Base-by-base conservation (phyloP, 1,140 invertebrate species). In the Drosophila repletoides region DNA sequence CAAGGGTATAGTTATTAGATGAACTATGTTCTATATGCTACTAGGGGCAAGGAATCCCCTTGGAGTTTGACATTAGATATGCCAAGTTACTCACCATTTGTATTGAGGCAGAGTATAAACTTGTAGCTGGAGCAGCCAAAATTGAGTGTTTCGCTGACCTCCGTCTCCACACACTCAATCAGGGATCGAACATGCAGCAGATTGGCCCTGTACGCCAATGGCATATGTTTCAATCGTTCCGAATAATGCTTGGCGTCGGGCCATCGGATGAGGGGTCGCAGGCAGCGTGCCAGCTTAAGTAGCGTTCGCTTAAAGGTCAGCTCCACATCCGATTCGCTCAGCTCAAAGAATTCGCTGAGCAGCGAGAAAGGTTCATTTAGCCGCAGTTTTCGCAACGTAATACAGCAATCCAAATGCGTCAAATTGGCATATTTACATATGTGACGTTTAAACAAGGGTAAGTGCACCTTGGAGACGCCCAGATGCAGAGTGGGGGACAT, bases 141-240 rank as follows among this genome's bases (percentile, higher is more conserved):
- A 21, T 73, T 55, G 0, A 83, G 29, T 21, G 52, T 51, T 7
- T 61, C 64, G 5, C 59, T 28, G 22, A 88, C 61, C 22, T 90
- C 86, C 38, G 88, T 90, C 46, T 90, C 88, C 1, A 90, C 88
- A 33, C 86, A 90, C 33, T 90, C 88, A 31, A 90, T 90, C 22
- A 90, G 29, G 7, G 88, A 90, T 24, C 88, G 86, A 0, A 90
- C 76, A 38, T 90, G 84, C 28, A 89, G 38, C 5, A 90, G 51
- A 55, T 73, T 79, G 1, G 67, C 60, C 1, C 88, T 60, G 24
- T 79, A 90, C 2, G 81, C 71, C 41, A 90, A 48, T 0, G 88
- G 87, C 14, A 87, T 65, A 26, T 90, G 73, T 34, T 90, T 90
- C 9, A 89, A 63, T 1, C 88, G 69, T 4, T 88, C 88, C 10